These are phyloP conservation scores for Drosophila erecta DNA, from an alignment of 1,140 invertebrate genomes.

Conservation along the genomic window DNA sequence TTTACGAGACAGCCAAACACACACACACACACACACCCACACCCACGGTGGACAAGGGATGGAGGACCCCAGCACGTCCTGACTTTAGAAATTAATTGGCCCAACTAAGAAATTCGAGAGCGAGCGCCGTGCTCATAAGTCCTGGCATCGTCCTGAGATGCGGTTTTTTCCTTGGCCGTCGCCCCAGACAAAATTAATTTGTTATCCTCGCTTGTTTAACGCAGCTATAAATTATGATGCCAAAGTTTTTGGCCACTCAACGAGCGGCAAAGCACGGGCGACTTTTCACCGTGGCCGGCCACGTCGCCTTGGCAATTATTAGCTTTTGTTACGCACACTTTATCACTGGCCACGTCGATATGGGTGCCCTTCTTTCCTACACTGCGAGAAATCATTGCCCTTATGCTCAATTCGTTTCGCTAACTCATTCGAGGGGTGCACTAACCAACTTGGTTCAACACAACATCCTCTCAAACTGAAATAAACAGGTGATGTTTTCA, in stretches of 20 bases:
- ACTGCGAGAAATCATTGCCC: constrained; percentile 9
- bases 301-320: constrained; percentile 79
- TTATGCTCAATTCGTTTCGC: no score
- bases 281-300: constrained; percentile 71
- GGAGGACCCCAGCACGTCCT: constrained; percentile 45
- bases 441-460: no score
- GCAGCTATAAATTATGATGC: constrained; percentile 83
- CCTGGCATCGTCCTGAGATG: constrained; percentile 63
- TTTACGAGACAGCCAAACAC: constrained; percentile 65
- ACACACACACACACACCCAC: constrained; percentile 25
- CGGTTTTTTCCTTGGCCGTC: constrained; percentile 49
- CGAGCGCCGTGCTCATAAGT: constrained; percentile 77
- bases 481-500: background rate
- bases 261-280: constrained; percentile 50
- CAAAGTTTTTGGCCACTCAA: constrained; percentile 81
- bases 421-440: no score
- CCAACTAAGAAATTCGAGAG: constrained; percentile 83
- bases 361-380: constrained; percentile 10
- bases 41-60: background rate
- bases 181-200: constrained; percentile 80
- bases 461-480: no score
- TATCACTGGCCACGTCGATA: constrained; percentile 78
- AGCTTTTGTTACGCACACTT: constrained; percentile 82
- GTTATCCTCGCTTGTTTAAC: constrained; percentile 83
- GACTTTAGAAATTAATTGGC: constrained; percentile 83